A percentile compares a stretch with the other conserved stretches of the same genome.
These are phyloP conservation scores for Carollia perspicillata DNA, from an alignment of 2,113 vertebrate genomes.

Conservation along the genomic window DNA sequence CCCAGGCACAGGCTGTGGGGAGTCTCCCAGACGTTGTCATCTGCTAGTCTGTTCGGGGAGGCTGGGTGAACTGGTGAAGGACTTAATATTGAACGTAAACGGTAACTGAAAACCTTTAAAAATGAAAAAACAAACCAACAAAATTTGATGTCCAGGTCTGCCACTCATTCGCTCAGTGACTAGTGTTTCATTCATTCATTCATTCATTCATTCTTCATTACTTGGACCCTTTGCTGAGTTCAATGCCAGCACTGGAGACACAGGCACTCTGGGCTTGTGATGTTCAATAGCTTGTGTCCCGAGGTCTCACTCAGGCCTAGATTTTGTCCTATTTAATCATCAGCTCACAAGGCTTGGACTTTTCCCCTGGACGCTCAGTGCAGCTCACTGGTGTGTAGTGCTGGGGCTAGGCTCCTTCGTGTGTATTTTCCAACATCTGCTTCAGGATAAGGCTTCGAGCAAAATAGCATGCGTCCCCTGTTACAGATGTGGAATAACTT, in stretches of 20 bases:
- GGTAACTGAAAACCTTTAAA: too few relatives aligned
- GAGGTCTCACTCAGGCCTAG: not conserved
- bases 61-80: accelerated
- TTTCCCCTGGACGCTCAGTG: not conserved
- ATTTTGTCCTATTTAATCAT: not conserved
- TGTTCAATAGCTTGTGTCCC: not conserved
- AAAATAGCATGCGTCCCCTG: not conserved
- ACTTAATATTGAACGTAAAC: too few relatives aligned
- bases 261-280: not conserved
- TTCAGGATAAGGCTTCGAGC: not conserved
- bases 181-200: not conserved
- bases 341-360: too few relatives aligned
- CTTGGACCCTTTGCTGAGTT: not conserved
- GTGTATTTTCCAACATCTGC: accelerated
- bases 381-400: accelerated
- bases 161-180: not conserved
- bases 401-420: accelerated
- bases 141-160: not conserved
- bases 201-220: not conserved
- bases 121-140: too few relatives aligned
- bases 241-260: not conserved
- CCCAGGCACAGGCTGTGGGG: accelerated
- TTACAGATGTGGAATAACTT: not conserved
- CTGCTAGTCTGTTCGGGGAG: too few relatives aligned
- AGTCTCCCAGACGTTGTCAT: not conserved